Conservation (phyloP, 1,140 invertebrate genomes). For the Marisa cornuarietis region DNA sequence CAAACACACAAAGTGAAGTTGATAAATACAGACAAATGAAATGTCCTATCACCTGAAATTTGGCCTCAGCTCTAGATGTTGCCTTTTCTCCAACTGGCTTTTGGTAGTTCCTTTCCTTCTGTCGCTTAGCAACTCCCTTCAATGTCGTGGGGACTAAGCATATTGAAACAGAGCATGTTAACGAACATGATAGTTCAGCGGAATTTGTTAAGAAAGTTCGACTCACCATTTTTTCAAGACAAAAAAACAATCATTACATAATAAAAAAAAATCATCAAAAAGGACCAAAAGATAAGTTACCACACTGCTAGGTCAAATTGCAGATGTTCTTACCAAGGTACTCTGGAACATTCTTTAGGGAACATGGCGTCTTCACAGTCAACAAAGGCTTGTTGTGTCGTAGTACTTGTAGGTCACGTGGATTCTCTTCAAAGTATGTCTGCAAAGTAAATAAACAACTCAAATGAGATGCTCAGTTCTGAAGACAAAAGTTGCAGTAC, state of each 20-base stretch:
- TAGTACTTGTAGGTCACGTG: slow-evolving; percentile 86
- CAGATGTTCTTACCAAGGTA: slow-evolving; percentile 75
- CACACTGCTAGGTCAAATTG: too few relatives aligned
- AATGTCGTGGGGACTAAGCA: background rate
- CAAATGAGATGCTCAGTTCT: too few relatives aligned
- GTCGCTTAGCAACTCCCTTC: slow-evolving; percentile 3
- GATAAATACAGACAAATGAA: background rate
- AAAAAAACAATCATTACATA: background rate
- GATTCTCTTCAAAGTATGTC: slow-evolving; percentile 95
- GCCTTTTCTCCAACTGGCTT: background rate
- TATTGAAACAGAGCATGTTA: background rate
- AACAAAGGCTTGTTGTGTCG: slow-evolving; percentile 92
- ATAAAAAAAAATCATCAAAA: background rate
- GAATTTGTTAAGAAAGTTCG: background rate
- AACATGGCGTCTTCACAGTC: slow-evolving; percentile 83
- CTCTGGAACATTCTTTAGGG: slow-evolving; percentile 92
- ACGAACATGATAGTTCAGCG: background rate
- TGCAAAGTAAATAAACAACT: slow-evolving; percentile 57
- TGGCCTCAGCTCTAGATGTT: background rate
- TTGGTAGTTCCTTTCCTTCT: background rate
- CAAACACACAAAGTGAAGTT: background rate
- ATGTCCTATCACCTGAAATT: slow-evolving; percentile 9
- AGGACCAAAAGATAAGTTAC: background rate
- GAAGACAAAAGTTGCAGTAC: background rate
- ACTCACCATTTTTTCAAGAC: background rate